phyloP scores from a whole-genome alignment of 2,888 invertebrate genomes.

The Thelaira solivaga region DNA sequence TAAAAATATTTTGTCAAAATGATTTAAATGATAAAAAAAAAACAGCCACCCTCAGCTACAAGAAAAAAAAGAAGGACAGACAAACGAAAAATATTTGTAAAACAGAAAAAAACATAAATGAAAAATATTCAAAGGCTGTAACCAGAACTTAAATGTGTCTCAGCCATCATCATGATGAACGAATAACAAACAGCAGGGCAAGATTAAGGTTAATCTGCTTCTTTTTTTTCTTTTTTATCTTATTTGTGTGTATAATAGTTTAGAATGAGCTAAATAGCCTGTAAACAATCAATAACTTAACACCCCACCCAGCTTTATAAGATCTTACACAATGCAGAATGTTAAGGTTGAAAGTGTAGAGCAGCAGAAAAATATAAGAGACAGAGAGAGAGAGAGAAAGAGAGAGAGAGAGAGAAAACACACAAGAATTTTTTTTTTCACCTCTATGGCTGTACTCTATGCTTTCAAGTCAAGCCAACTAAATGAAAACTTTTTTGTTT shows the following conservation, averaged over 20 bases:
- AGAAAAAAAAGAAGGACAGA: background rate
- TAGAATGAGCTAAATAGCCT: slow-evolving; percentile 5
- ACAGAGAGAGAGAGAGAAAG: too few relatives aligned
- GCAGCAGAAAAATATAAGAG: too few relatives aligned
- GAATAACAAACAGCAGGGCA: background rate
- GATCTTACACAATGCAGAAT: background rate
- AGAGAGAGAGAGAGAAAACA: too few relatives aligned
- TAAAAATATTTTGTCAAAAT: background rate
- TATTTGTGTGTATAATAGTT: too few relatives aligned
- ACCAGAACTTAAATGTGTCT: background rate
- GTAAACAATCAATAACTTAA: slow-evolving; percentile 24
- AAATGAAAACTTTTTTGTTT: background rate
- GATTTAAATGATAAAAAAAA: background rate
- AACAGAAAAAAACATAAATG: background rate
- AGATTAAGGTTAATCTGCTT: background rate
- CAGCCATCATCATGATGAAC: slow-evolving; percentile 10
- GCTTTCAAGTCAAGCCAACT: background rate
- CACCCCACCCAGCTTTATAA: background rate
- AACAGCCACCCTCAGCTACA: background rate
- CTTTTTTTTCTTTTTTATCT: background rate
- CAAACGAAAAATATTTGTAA: background rate
- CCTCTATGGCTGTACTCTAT: background rate
- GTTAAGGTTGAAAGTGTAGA: background rate
- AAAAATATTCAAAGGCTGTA: slow-evolving; percentile 18
- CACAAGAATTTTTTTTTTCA: background rate